Conservation (phyloP, 2,797 vertebrate genomes). For the Pangasius krempfi region DNA sequence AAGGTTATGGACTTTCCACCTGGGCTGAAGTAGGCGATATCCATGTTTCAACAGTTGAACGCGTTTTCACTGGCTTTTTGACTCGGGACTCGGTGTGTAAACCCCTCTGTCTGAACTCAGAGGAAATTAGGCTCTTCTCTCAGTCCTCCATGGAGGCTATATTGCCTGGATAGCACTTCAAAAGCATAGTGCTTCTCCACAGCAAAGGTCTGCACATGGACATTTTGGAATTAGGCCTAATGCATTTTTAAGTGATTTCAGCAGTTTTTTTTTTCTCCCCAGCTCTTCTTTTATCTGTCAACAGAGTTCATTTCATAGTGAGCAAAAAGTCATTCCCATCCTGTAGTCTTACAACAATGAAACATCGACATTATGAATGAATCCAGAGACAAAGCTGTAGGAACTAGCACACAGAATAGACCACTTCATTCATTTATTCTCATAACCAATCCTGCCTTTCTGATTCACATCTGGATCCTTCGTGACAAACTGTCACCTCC, state of each 20-base stretch:
- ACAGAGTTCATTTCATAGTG: conserved; percentile 25
- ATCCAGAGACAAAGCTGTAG: background rate
- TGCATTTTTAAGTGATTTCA: conserved; percentile 52
- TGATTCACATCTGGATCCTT: conserved; percentile 25
- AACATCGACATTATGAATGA: background rate
- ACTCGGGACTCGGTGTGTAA: conserved; percentile 16
- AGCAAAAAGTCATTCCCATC: conserved; percentile 28
- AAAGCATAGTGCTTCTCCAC: conserved; percentile 35
- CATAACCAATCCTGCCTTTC: conserved; percentile 9
- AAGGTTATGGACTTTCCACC: background rate
- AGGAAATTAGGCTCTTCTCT: conserved; percentile 44
- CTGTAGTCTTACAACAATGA: background rate
- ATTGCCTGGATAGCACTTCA: conserved; percentile 46
- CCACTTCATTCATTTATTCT: conserved; percentile 33
- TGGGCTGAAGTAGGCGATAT: background rate
- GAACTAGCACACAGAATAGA: background rate
- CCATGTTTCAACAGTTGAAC: conserved; percentile 10
- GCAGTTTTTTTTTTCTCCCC: background rate
- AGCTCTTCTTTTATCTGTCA: background rate
- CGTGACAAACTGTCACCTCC: background rate
- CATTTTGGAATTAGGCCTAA: conserved; percentile 48
- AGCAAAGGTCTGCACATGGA: conserved; percentile 48
- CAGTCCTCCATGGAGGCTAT: conserved; percentile 32
- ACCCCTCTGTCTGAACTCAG: conserved; percentile 6
- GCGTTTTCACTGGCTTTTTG: conserved; percentile 27